Percentiles rank a stretch among this genome's conserved stretches.
phyloP scores from a whole-genome alignment of 1,140 invertebrate species.

The Helicoverpa armigera region DNA sequence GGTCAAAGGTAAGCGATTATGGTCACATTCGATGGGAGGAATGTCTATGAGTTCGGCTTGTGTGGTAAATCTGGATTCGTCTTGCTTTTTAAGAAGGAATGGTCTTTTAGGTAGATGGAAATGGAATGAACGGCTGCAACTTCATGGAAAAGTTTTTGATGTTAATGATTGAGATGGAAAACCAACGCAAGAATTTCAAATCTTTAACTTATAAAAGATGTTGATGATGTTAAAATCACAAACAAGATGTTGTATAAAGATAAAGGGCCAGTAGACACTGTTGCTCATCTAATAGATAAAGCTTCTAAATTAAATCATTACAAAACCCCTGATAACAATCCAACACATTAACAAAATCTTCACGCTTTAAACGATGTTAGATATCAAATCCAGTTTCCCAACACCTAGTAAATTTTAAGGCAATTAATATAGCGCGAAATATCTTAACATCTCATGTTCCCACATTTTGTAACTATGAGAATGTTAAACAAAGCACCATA shows the following conservation, averaged over 20 bases:
- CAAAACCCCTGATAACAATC: conserved; percentile 11
- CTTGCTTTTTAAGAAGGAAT: neutral
- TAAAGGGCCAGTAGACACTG: neutral
- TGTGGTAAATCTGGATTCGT: neutral
- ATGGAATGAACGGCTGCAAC: too few species aligned
- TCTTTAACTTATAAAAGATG: neutral
- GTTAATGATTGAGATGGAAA: too few species aligned
- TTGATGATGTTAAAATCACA: neutral
- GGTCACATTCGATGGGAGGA: neutral
- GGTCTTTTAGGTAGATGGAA: too few species aligned
- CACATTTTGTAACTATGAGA: conserved; percentile 49
- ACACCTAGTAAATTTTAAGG: conserved; percentile 38
- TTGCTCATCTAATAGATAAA: neutral
- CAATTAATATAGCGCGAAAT: conserved; percentile 41
- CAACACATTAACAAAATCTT: conserved; percentile 21
- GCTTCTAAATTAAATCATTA: conserved; percentile 16
- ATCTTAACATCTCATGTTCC: conserved; percentile 38
- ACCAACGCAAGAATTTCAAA: neutral
- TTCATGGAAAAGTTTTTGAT: too few species aligned
- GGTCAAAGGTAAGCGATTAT: neutral
- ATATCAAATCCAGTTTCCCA: conserved; percentile 17
- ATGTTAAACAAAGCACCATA: conserved; percentile 36
- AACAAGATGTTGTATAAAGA: neutral
- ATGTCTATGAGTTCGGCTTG: neutral
- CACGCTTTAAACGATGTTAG: conserved; percentile 18